Evolutionary conservation across 1,140 invertebrate genomes (phyloP).

Genomic region (Pinna nobilis): DNA sequence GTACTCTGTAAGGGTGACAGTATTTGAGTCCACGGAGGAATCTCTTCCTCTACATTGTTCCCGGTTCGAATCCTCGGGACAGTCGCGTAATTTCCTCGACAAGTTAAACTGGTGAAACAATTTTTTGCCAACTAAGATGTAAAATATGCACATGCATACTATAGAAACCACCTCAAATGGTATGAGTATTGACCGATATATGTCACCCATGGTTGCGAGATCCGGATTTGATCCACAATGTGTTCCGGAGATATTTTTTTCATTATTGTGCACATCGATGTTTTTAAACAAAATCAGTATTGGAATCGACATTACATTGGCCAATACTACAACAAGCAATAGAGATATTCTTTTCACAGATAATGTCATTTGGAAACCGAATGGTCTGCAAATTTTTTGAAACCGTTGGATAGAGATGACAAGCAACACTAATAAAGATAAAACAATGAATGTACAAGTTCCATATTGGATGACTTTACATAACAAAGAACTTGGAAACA

Average conservation of each 20-base stretch:
- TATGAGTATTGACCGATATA: neutral
- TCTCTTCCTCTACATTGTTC: neutral
- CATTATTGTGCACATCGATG: neutral
- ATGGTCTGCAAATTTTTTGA: constrained; percentile 34
- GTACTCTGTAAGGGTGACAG: neutral
- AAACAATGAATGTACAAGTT: constrained; percentile 8
- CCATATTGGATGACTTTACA: constrained; percentile 15
- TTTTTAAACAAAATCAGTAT: constrained; percentile 2
- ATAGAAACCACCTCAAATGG: neutral
- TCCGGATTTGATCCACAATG: neutral
- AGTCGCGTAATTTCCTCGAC: constrained; percentile 7
- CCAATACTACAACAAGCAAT: neutral
- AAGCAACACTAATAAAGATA: constrained; percentile 23
- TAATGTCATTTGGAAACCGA: constrained; percentile 31
- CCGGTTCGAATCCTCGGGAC: neutral
- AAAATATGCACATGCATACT: constrained; percentile 6
- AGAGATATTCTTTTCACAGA: constrained; percentile 11
- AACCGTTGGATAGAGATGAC: constrained; percentile 32
- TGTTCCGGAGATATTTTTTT: neutral
- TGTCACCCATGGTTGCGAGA: neutral
- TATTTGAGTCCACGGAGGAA: neutral
- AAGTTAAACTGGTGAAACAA: constrained; percentile 11
- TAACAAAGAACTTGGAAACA: constrained; percentile 13
- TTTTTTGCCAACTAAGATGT: constrained; percentile 3
- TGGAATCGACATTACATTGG: constrained; percentile 1